Evolutionary conservation across 2,888 invertebrate genomes (phyloP).

Genomic region (Apotomis turbidana): DNA sequence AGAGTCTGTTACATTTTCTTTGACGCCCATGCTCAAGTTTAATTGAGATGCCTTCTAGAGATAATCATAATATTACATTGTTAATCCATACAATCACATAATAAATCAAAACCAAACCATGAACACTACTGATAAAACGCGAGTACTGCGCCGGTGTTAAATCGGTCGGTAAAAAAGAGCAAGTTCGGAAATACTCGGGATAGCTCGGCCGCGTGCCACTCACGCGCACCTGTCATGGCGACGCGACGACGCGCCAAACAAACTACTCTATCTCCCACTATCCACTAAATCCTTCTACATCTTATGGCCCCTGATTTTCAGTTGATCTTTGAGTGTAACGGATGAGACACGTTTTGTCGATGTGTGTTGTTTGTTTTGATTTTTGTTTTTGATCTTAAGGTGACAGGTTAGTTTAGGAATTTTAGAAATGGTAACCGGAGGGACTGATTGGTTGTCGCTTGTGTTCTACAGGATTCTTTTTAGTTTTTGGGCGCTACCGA

Average conservation of each 20-base stretch:
- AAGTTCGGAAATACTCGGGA: slow-evolving; percentile 53
- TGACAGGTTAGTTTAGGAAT: slow-evolving; percentile 22
- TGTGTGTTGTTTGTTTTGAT: slow-evolving; percentile 8
- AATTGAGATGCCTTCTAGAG: no score
- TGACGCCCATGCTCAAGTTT: no score
- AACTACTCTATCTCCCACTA: neutral
- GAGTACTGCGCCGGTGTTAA: slow-evolving; percentile 67
- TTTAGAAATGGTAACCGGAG: slow-evolving; percentile 21
- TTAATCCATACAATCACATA: no score
- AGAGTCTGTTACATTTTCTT: no score
- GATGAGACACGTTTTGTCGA: neutral
- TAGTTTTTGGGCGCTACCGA: neutral
- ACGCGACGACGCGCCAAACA: neutral
- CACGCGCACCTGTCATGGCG: slow-evolving; percentile 46
- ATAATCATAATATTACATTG: no score
- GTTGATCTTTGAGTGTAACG: neutral
- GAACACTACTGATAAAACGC: slow-evolving; percentile 35
- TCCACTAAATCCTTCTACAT: neutral
- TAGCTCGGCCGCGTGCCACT: slow-evolving; percentile 51
- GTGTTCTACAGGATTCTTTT: slow-evolving; percentile 6
- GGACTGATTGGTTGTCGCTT: slow-evolving; percentile 10
- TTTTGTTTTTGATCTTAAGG: slow-evolving; percentile 24
- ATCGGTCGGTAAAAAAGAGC: slow-evolving; percentile 62
- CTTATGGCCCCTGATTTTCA: neutral
- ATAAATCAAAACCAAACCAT: no score